Evolutionary conservation across 2,113 vertebrate species (phyloP), one percentile per base, ranked within the genome.

Genomic region (Lanius ludovicianus): DNA sequence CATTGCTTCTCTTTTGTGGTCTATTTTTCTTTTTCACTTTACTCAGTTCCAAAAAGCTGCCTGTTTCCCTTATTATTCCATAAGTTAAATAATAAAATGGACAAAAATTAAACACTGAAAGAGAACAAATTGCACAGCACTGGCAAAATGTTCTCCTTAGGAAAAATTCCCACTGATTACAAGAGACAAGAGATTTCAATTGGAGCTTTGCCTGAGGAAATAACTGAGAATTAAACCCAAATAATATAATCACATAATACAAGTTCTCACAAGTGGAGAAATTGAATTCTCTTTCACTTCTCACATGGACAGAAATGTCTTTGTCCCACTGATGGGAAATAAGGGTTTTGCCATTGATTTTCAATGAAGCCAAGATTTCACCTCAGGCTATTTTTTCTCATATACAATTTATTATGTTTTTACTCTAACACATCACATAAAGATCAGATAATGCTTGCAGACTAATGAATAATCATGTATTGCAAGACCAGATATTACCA

Each of bases 161-260:
- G 89, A 89, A 64, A 97, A 94, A 75, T 23, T 91, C 65, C 68
- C 52, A 70, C 88, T 96, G 92, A 96, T 81, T 94, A n/a, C 25
- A 87, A 84, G 60, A 92, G 89, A 89, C 65, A 82, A 92, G 73
- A 92, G 42, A 78, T 92, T 91, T 89, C 84, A 95, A 7, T 56
- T 81, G 77, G 56, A 96, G 10, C 19, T 89, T 89, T 82, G 93
- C 87, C 73, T 94, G 91, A 87, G 93, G 84, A 95, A 94, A 70
- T 84, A 95, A 78, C 73, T 89, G 69, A 74, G 73, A 94, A 94
- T 96, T 95, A 94, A 95, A 81, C 47, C 35, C 22, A 83, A 89
- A 92, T 60, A 82, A 90, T 91, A 94, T 81, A 92, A 94, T 85
- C 69, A 79, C 44, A 60, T 67, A 70, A 67, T 81, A 47, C 57